phyloP scores from a whole-genome alignment of 2,113 vertebrate species.

The Oenanthe melanoleuca region DNA sequence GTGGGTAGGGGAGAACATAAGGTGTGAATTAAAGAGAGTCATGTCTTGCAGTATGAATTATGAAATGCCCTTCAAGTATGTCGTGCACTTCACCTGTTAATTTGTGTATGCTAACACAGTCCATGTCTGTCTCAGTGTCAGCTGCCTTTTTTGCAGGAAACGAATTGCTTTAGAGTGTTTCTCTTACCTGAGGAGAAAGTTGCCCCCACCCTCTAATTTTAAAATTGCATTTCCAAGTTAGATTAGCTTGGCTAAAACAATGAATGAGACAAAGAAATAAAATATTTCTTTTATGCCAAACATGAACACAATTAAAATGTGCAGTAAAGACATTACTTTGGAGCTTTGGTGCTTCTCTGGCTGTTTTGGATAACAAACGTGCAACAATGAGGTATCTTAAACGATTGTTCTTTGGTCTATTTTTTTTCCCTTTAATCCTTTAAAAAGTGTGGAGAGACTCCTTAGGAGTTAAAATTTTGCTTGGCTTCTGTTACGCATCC shows the following conservation, averaged over 20 bases:
- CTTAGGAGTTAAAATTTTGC: conserved; percentile 21
- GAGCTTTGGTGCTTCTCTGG: neutral
- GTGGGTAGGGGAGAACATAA: neutral
- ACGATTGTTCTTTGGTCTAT: neutral
- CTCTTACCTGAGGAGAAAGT: neutral
- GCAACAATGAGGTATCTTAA: neutral
- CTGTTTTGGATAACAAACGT: neutral
- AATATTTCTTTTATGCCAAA: conserved; percentile 21
- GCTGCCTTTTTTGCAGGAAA: neutral
- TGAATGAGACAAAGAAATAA: conserved; percentile 14
- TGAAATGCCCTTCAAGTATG: neutral
- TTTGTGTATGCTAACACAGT: neutral
- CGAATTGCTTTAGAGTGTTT: neutral
- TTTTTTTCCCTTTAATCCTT: neutral
- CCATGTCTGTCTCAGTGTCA: neutral
- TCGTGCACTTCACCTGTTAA: neutral
- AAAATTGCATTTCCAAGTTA: neutral
- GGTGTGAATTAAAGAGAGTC: neutral
- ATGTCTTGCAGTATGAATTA: neutral
- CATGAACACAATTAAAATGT: neutral
- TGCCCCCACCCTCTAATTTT: neutral
- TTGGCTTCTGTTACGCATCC: neutral
- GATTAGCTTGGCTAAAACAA: neutral
- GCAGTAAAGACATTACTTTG: neutral
- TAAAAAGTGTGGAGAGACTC: neutral